Evolutionary conservation across 2,888 invertebrate genomes (phyloP), one percentile per base, ranked within the genome.

Genomic region (Lydus trimaculatus): DNA sequence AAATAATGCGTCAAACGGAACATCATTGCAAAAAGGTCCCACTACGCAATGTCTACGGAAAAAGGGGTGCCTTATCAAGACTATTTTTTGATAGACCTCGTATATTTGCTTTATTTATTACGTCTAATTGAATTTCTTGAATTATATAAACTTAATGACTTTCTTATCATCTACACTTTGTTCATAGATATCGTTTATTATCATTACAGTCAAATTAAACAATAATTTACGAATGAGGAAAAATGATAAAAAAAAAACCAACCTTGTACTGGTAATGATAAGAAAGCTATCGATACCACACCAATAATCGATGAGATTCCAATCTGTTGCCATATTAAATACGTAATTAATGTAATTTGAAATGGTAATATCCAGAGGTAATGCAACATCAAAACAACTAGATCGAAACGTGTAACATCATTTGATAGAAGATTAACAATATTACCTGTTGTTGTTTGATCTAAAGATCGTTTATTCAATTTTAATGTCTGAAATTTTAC

Each of bases 341-440:
- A 87, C 0, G 89, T 85, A 11, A 90, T 87, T 25, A 92, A 87
- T 0, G 89, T 85, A 2, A 91, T 89, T 79, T 93, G 91, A 20
- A 94, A 86, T 0, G 95, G 95, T 84, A 92, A 91, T 65, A 94
- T 89, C 93, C 94, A 94, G 43, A 94, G 80, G 80, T 91, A 94
- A 83, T 94, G 93, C 15, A 94, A 83, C 78, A 90, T 90, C 48
- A 91, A 76, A 25, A 91, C 87, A 20, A 91, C 89, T 83, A 91
- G 83, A 80, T 95, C 95, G 81, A 95, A 94, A 70, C 94, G 88
- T 76, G 90, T 91, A 1, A 95, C 94, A 81, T 96, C 96, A 78
- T 95, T 95, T 0, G 95, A 93, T 85, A 96, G 87, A 64, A 96
- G 84, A 82, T 95, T 95, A 60, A 95, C 90, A 73, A 96, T 90